Conservation (phyloP, 2,888 invertebrate species). For the Bhutanitis thaidina region DNA sequence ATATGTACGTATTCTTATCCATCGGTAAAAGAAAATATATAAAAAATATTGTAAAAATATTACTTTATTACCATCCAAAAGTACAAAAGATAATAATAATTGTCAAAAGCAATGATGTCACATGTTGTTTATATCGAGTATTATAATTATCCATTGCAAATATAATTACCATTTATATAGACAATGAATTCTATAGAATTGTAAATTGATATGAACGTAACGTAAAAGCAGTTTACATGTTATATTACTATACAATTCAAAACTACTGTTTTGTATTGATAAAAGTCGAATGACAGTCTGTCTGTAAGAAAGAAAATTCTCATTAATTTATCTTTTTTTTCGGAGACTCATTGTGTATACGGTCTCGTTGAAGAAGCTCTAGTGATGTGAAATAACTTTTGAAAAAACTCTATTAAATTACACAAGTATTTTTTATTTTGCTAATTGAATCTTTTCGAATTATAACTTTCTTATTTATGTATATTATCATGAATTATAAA, state of each 20-base stretch:
- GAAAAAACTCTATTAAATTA: neutral
- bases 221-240: neutral
- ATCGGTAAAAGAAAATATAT: too few relatives aligned
- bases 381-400: slow-evolving; percentile 10
- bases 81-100: too few relatives aligned
- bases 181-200: neutral
- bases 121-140: neutral
- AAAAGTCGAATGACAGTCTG: slow-evolving; percentile 13
- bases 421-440: neutral
- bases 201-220: neutral
- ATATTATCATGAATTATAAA: too few relatives aligned
- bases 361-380: slow-evolving; percentile 26
- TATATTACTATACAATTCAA: neutral
- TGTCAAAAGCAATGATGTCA: too few relatives aligned
- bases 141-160: slow-evolving; percentile 1
- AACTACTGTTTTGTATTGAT: neutral
- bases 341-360: slow-evolving; percentile 55
- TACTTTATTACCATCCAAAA: too few relatives aligned
- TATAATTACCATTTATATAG: neutral
- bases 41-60: too few relatives aligned
- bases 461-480: too few relatives aligned
- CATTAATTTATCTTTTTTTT: slow-evolving; percentile 37
- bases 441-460: too few relatives aligned
- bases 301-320: slow-evolving; percentile 25
- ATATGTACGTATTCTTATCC: too few relatives aligned